These are phyloP conservation scores for Sesamia nonagrioides DNA, from an alignment of 1,140 invertebrate genomes.

Conservation along the genomic window DNA sequence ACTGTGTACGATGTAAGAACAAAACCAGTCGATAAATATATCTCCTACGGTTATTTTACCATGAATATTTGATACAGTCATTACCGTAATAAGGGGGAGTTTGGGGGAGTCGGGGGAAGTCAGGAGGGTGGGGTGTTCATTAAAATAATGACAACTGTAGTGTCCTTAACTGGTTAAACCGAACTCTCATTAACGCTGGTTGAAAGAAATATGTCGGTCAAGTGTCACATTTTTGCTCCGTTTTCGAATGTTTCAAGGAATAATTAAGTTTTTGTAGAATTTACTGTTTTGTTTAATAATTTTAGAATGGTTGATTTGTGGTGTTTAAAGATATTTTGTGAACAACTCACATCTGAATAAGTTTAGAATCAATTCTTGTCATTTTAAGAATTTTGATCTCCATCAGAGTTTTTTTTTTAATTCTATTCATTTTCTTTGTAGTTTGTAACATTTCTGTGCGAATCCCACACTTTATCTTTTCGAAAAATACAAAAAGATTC, in stretches of 20 bases:
- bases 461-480: too few species aligned
- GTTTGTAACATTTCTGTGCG: too few species aligned
- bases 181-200: constrained; percentile 51
- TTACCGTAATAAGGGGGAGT: constrained; percentile 46
- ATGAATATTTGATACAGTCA: constrained; percentile 57
- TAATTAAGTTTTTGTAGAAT: neutral
- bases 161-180: constrained; percentile 53
- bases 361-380: too few species aligned
- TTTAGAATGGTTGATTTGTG: too few species aligned
- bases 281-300: neutral
- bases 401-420: too few species aligned
- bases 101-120: neutral
- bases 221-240: constrained; percentile 36
- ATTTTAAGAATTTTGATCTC: too few species aligned
- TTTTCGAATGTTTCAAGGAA: constrained; percentile 6
- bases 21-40: neutral
- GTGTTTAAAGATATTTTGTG: too few species aligned
- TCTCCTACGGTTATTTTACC: neutral
- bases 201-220: constrained; percentile 54
- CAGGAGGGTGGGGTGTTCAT: constrained; percentile 48
- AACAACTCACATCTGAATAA: too few species aligned
- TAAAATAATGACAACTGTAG: constrained; percentile 65
- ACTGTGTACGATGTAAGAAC: neutral
- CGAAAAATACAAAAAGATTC: too few species aligned
- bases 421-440: too few species aligned